Percentiles rank a stretch among this genome's conserved stretches.
phyloP scores from a whole-genome alignment of 2,113 vertebrate genomes.

The Anoura caudifer region DNA sequence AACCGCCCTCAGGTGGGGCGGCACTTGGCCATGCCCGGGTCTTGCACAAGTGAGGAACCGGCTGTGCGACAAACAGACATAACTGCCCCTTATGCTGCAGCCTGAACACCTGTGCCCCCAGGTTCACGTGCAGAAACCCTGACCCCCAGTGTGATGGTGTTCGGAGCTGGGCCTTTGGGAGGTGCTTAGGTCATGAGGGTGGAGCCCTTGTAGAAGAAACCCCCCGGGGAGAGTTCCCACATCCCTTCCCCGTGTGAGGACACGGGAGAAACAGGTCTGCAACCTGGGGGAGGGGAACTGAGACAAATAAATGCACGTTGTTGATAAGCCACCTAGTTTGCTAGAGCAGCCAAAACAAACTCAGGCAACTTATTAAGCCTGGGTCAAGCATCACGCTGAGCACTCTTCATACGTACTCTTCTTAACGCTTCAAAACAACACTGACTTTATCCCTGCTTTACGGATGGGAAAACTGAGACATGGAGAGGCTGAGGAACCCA shows the following conservation, averaged over 20 bases:
- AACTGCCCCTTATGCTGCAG: neutral
- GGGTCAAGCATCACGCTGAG: neutral
- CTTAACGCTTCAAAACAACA: neutral
- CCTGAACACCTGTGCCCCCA: neutral
- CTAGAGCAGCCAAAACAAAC: neutral
- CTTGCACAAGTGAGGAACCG: neutral
- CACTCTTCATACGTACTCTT: neutral
- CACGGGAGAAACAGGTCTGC: neutral
- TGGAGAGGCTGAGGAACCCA: neutral
- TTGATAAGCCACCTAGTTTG: neutral
- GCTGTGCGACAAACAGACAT: neutral
- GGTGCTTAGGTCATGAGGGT: neutral
- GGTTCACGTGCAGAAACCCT: neutral
- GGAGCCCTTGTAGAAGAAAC: neutral
- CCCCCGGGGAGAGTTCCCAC: neutral
- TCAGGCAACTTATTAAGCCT: neutral
- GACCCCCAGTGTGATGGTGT: neutral
- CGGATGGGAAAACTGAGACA: neutral
- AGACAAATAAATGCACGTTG: neutral
- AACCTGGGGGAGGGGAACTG: neutral
- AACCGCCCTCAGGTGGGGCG: neutral
- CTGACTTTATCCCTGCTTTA: neutral
- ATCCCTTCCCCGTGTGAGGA: accelerated
- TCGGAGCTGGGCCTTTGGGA: neutral
- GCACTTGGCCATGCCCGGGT: neutral